Evolutionary conservation across 2,113 vertebrate species (phyloP), one percentile per base, ranked within the genome.

Genomic region (Emydura subglobosa): DNA sequence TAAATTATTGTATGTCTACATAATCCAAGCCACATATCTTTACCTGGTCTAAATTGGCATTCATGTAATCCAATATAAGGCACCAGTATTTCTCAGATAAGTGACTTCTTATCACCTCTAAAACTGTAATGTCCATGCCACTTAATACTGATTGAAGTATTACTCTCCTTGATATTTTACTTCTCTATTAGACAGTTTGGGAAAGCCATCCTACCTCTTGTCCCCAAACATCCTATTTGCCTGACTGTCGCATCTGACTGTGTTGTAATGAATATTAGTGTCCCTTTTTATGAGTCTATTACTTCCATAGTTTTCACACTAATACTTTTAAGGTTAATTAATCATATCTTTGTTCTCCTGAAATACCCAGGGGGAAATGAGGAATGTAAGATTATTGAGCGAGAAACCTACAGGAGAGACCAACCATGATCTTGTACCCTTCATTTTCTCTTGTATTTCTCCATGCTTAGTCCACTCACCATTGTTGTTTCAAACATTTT

Each of bases 391-490:
- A 95, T 68, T 82, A 82, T 13, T 7, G 57, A 0, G 1, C 55
- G 51, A 29, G 76, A 94, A 93, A 34, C 27, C 86, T 83, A 22
- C 88, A 74, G 65, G 42, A 91, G 88, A 95, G n/a, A 21, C 78
- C 78, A 95, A 50, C 29, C 49, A 34, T 7, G 79, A 83, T 88
- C 79, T 47, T 91, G 10, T 31, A 79, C 5, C 79, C 44, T 29
- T 80, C 27, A 54, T 4, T 94, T 86, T 19, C 50, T 39, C n/a
- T 93, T 49, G 1, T n/a, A 1, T 84, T 86, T 91, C 81, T 88
- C 17, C 85, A 79, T 86, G 49, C n/a, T 91, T 82, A 89, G 79
- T 5, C 79, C 82, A 6, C 51, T 2, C 13, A 59, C 44, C 3
- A 0, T 57, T 80, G 83, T 72, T 78, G 42, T 79, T 57, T 21